phyloP scores from a whole-genome alignment of 2,113 vertebrate species.

The Gadus macrocephalus region DNA sequence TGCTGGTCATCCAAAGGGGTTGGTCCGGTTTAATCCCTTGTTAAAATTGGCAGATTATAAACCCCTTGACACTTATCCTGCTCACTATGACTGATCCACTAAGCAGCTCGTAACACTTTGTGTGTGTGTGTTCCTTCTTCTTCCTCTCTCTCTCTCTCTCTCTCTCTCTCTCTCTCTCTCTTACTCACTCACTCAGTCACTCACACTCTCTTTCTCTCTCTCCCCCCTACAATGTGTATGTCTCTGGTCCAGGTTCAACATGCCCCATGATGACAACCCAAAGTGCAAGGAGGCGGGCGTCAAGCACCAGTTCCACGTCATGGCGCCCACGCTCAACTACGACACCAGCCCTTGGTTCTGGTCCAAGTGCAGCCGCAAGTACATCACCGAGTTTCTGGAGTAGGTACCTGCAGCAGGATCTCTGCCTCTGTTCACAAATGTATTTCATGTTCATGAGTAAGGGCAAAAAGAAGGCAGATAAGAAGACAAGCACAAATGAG shows the following conservation, averaged over 20 bases:
- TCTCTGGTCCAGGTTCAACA: slow-evolving; percentile 83
- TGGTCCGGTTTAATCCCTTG: slow-evolving; percentile 15
- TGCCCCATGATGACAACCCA: slow-evolving; percentile 93
- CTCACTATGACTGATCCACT: slow-evolving; percentile 31
- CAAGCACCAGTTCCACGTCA: slow-evolving; percentile 92
- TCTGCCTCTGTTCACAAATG: not conserved
- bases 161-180: slow-evolving; percentile 12
- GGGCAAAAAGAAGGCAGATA: too few relatives aligned
- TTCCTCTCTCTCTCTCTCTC: not conserved
- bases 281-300: slow-evolving; percentile 90
- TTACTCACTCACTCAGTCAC: not conserved
- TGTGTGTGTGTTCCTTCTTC: slow-evolving; percentile 35
- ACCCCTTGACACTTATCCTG: slow-evolving; percentile 57
- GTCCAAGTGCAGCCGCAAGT: slow-evolving; percentile 97
- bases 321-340: slow-evolving; percentile 95
- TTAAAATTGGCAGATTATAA: slow-evolving; percentile 36
- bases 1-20: not conserved
- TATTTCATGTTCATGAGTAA: not conserved
- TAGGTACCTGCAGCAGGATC: slow-evolving; percentile 65
- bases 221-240: not conserved
- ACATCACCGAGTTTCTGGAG: slow-evolving; percentile 97
- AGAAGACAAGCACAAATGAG: too few relatives aligned
- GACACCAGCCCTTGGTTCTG: slow-evolving; percentile 95
- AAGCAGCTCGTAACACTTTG: slow-evolving; percentile 43
- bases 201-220: not conserved